Evolutionary conservation across 35 echinoderm and acorn worm genomes (phyloP), one percentile per base, ranked within the genome.

Genomic region (Heliocidaris erythrogramma): DNA sequence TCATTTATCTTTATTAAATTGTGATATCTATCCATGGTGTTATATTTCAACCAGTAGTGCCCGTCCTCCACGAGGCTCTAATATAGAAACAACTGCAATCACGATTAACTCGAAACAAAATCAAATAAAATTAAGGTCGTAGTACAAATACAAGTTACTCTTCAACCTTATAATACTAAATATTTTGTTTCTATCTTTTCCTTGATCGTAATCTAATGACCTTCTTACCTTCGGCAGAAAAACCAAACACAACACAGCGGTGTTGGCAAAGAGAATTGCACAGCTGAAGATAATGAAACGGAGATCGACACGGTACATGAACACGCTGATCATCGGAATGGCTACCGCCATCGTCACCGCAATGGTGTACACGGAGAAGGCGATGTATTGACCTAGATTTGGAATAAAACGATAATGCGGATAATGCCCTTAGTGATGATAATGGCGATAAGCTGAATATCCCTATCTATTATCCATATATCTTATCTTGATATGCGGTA

Each of bases 211-310:
- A 21, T 47, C 16, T 89, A 32, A 2, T 7, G 31, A 89, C 32
- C 10, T 50, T 13, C 49, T 61, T 92, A 96, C 95, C 95, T 96
- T 96, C 47, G 95, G 95, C 12, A 94, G 48, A 29, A 96, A 96
- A 17, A 96, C 95, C 92, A 96, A 85, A 52, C 92, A 96, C 59
- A 96, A 35, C 13, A 96, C 92, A 2, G 49, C 53, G 30, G 95
- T 96, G 85, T 96, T 96, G 2, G 95, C 95, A n/a, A 96, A 59
- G 5, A 96, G 49, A 30, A 96, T 94, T 7, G 95, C 95, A 49
- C 30, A 14, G 42, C 91, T 85, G 48, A 94, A 93, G 92, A 96
- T 93, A 29, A 93, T 87, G 85, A 96, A 96, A 90, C 85, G 24
- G 48, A 94, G 27, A 59, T 93, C 91, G 30, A 94, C 85, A 13